Evolutionary conservation across 2,797 vertebrate species (phyloP), one percentile per base, ranked within the genome.

Genomic region (Thamnophis elegans): DNA sequence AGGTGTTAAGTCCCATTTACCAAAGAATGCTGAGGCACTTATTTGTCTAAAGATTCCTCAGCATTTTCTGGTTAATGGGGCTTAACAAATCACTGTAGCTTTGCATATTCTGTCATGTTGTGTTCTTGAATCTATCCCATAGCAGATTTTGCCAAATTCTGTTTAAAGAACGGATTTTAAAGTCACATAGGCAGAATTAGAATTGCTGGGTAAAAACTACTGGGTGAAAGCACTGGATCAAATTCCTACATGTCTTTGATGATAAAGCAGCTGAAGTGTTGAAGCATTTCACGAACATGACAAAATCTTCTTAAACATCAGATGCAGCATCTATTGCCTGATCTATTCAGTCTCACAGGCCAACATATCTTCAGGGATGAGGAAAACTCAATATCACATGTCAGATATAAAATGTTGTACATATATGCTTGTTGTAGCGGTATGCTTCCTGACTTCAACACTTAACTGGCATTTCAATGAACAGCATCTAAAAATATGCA

Each of bases 401-500:
- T 78, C 47, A 32, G 65, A 22, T 47, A 58, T 16, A 89, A 88
- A 42, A 88, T 22, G 55, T 5, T 90, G 53, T 82, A 82, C 36
- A 47, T 22, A 47, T 82, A 47, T 47, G 16, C 55, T 93, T 87
- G 55, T 11, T 42, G 78, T 82, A 60, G 18, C 7, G 12, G 56
- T 26, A 28, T 13, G 3, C 53, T 92, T 90, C 28, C 28, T 82
- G 65, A 60, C 20, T 93, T 88, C 89, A 88, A 10, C 9, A 16
- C 87, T 90, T 90, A 51, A 73, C 53, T 62, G 91, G 47, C 25
- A 92, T 28, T 73, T 18, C 94, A 92, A 13, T 62, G 22, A 42
- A 60, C 59, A 58, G 5, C 18, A 58, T 58, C 54, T 54, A 10
- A 10, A n/a, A 8, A 18, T 89, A 10, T 47, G 55, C 78, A 42